phyloP scores from a whole-genome alignment of 2,888 invertebrate genomes.

The Aspidiotus rigidus region DNA sequence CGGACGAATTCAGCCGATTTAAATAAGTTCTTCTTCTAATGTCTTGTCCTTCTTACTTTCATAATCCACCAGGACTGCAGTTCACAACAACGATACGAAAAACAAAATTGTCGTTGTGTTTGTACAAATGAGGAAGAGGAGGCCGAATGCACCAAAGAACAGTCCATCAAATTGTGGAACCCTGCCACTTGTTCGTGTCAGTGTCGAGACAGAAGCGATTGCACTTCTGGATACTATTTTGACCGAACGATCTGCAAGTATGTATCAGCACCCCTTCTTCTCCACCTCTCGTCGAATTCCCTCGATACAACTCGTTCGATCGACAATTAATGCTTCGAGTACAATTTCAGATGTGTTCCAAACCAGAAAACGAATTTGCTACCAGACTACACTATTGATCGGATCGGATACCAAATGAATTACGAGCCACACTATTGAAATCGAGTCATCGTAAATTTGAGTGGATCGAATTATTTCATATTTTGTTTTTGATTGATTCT shows the following conservation, averaged over 20 bases:
- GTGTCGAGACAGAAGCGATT: slow-evolving; percentile 50
- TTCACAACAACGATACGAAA: slow-evolving; percentile 50
- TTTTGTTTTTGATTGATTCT: too few species aligned
- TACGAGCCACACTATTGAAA: background rate
- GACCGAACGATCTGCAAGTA: slow-evolving; percentile 51
- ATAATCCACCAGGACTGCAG: slow-evolving; percentile 49
- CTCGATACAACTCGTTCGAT: too few species aligned
- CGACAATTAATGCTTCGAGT: background rate
- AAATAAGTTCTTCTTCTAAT: too few species aligned
- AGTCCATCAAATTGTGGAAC: slow-evolving; percentile 54
- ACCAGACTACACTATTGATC: slow-evolving; percentile 2
- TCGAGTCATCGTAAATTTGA: background rate
- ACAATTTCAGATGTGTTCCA: background rate
- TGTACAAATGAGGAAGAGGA: slow-evolving; percentile 55
- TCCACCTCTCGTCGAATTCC: too few species aligned
- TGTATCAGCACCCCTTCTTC: background rate
- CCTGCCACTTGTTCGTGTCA: slow-evolving; percentile 51
- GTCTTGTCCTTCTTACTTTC: too few species aligned
- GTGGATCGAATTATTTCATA: too few species aligned
- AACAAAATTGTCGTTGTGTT: slow-evolving; percentile 51
- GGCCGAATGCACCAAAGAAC: slow-evolving; percentile 48
- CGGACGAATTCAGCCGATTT: too few species aligned
- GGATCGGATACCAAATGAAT: background rate
- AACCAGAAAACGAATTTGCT: background rate
- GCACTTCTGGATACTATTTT: slow-evolving; percentile 54